These are phyloP conservation scores for Acleris literana DNA, from an alignment of 2,888 invertebrate genomes.

Conservation along the genomic window DNA sequence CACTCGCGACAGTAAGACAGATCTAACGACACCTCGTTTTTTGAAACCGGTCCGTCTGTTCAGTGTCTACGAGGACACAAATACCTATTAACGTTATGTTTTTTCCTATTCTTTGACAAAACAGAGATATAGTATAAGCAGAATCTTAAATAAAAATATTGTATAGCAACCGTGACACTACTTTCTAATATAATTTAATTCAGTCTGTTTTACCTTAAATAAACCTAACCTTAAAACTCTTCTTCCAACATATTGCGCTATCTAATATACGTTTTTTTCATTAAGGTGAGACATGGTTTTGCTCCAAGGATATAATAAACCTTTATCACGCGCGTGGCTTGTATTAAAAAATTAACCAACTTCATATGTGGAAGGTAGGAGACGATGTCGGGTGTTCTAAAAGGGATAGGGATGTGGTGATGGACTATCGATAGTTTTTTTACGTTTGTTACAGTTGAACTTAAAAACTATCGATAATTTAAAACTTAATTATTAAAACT, in stretches of 20 bases:
- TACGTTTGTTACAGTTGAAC: too few species aligned
- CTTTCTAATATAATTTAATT: background rate
- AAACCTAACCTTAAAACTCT: conserved; percentile 4
- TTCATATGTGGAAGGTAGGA: conserved; percentile 41
- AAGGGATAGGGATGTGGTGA: background rate
- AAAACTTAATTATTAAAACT: too few species aligned
- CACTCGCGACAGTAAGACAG: too few species aligned
- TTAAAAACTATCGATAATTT: too few species aligned
- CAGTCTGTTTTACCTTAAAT: background rate
- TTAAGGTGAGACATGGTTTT: conserved; percentile 41
- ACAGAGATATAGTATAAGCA: too few species aligned
- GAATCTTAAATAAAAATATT: too few species aligned
- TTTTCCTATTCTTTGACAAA: too few species aligned
- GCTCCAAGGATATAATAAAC: conserved; percentile 41
- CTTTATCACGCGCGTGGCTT: conserved; percentile 20
- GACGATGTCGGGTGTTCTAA: background rate
- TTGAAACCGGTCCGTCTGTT: too few species aligned
- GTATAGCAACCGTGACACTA: background rate
- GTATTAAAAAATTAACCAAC: conserved; percentile 56
- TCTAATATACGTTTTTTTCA: conserved; percentile 28
- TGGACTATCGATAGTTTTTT: background rate
- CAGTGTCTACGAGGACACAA: too few species aligned
- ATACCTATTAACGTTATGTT: too few species aligned
- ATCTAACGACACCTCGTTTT: too few species aligned
- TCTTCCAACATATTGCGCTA: background rate